Percentiles rank a stretch among this genome's conserved stretches.
phyloP scores from a whole-genome alignment of 1,140 invertebrate species.

The Melitaea cinxia region DNA sequence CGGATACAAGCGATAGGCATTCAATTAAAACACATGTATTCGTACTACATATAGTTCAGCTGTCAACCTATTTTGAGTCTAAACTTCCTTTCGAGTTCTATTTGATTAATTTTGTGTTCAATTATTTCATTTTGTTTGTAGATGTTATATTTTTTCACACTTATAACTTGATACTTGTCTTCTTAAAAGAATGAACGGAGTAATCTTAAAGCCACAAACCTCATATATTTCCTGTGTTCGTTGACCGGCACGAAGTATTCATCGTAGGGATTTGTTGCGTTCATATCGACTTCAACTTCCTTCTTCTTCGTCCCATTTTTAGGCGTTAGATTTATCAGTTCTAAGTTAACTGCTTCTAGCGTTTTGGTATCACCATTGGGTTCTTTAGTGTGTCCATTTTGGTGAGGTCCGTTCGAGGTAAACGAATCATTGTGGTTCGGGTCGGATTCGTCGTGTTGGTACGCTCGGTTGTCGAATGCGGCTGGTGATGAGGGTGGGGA shows the following conservation, averaged over 20 bases:
- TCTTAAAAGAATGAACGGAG: not conserved
- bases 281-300: slow-evolving; percentile 87
- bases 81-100: too few species aligned
- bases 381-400: slow-evolving; percentile 66
- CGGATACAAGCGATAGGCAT: too few species aligned
- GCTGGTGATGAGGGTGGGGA: slow-evolving; percentile 60
- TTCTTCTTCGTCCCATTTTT: slow-evolving; percentile 84
- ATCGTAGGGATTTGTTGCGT: slow-evolving; percentile 86
- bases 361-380: slow-evolving; percentile 69
- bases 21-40: too few species aligned
- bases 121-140: too few species aligned
- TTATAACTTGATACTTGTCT: too few species aligned
- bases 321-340: slow-evolving; percentile 89
- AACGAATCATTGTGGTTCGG: slow-evolving; percentile 74
- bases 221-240: slow-evolving; percentile 91
- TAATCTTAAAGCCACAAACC: slow-evolving; percentile 80
- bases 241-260: slow-evolving; percentile 93
- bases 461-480: slow-evolving; percentile 72
- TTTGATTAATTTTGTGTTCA: too few species aligned
- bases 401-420: slow-evolving; percentile 51
- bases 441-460: slow-evolving; percentile 70
- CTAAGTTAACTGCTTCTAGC: slow-evolving; percentile 89
- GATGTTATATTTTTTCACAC: too few species aligned
- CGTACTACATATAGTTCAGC: too few species aligned
- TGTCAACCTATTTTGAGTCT: too few species aligned